phyloP scores from a whole-genome alignment of 2,797 vertebrate species.

The Ciconia nigra region DNA sequence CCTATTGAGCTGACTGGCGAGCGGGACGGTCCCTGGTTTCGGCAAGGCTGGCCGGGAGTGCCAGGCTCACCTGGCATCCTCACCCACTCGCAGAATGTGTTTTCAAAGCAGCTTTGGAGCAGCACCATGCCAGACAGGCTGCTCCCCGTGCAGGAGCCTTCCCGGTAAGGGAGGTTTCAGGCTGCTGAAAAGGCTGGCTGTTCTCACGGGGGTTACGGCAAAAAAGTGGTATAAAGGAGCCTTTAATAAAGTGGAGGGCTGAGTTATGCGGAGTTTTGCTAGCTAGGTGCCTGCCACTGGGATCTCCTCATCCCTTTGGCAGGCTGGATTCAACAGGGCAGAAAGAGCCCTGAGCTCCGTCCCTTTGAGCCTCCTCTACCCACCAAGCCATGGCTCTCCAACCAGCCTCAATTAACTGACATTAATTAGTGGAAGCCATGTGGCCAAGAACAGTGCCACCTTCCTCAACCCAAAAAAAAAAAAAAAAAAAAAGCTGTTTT shows the following conservation, averaged over 20 bases:
- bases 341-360: background rate
- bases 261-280: background rate
- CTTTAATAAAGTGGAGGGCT: background rate
- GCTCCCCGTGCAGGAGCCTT: background rate
- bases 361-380: background rate
- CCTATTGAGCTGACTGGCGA: background rate
- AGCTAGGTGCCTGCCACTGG: background rate
- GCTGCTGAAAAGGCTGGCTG: constrained; percentile 57
- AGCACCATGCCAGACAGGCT: background rate
- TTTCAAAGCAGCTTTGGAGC: background rate
- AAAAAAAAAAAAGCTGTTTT: background rate
- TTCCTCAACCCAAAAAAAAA: background rate
- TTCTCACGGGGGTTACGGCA: background rate
- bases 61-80: background rate
- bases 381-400: background rate
- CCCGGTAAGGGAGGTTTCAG: background rate
- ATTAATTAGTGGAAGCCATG: background rate
- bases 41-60: background rate
- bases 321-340: background rate
- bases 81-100: rapidly evolving
- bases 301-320: background rate
- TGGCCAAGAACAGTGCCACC: background rate
- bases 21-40: background rate
- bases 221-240: constrained; percentile 30
- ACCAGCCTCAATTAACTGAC: background rate